Base-by-base conservation (phyloP, 2,888 invertebrate genomes). In the Tanytarsus gracilentus region DNA sequence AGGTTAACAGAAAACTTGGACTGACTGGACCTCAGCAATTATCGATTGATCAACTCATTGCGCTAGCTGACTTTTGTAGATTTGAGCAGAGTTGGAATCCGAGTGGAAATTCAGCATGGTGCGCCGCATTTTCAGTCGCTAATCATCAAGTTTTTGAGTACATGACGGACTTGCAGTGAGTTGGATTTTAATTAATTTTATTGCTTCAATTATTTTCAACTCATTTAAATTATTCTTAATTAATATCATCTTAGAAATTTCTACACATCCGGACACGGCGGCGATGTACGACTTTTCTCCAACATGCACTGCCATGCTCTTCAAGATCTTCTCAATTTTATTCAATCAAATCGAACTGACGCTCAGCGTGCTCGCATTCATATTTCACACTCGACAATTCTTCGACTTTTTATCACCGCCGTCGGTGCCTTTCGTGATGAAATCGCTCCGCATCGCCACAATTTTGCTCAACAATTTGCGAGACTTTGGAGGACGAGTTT, bases 11-110 rank as follows among this genome's bases (percentile, higher is more conserved):
- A 8, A 25, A 26, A 25, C 16, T 51, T 6, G 51, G 51, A 29
- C 30, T 51, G 7, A 14, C 25, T 6, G 50, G 50, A 26, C 14
- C 23, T 5, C 11, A 14, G 4, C 16, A 16, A n/a, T 14, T 29
- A 16, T 30, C 23, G 9, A 18, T 30, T n/a, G 8, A 6, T 6
- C 3, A n/a, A n/a, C 3, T 27, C 11, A 9, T n/a, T 9, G 5
- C 26, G 5, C 27, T 51, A 11, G 27, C 30, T 29, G 51, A 85
- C 63, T 79, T 84, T 76, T 88, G 87, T 66, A 77, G 85, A 1
- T 85, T 81, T 68, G 82, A 85, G 65, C 86, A 85, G 68, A 82
- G 86, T 0, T 84, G 85, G 83, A 77, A 79, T n/a, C n/a, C 9
- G 18, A n/a, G n/a, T n/a, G n/a, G n/a, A n/a, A 69, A 75, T 68